Percentiles rank a stretch among this genome's conserved stretches.
phyloP scores from a whole-genome alignment of 1,140 invertebrate species.

The Dolichoris vasculosae region DNA sequence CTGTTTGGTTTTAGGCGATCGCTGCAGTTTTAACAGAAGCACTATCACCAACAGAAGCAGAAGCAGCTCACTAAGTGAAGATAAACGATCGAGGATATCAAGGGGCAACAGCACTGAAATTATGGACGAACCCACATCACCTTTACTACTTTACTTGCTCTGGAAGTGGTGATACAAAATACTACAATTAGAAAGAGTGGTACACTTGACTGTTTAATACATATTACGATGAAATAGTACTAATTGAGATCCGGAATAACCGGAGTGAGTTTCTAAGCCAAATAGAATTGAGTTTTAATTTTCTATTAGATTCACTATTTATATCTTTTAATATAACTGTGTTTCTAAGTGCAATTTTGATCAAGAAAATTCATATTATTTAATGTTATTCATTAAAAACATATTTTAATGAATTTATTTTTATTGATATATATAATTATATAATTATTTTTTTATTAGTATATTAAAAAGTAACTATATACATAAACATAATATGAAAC shows the following conservation, averaged over 20 bases:
- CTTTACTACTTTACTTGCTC: not conserved
- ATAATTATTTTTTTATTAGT: too few relatives aligned
- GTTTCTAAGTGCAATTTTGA: too few relatives aligned
- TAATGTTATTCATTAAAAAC: too few relatives aligned
- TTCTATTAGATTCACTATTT: too few relatives aligned
- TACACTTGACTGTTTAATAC: not conserved
- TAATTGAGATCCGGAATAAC: not conserved
- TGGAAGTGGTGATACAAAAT: not conserved
- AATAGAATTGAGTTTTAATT: not conserved
- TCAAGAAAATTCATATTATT: too few relatives aligned
- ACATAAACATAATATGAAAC: too few relatives aligned
- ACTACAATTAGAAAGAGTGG: conserved; percentile 55
- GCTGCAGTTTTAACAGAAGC: not conserved
- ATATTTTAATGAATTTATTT: too few relatives aligned
- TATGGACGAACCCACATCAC: not conserved
- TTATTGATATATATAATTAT: too few relatives aligned
- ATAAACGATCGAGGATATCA: conserved; percentile 44
- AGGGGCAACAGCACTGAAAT: not conserved
- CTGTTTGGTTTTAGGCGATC: not conserved
- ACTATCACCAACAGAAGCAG: not conserved
- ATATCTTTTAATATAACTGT: too few relatives aligned
- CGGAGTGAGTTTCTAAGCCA: not conserved
- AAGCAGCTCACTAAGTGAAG: conserved; percentile 29
- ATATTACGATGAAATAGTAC: not conserved
- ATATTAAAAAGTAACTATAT: too few relatives aligned